phyloP scores from a whole-genome alignment of 2,797 vertebrate genomes.

The Gila robusta region DNA sequence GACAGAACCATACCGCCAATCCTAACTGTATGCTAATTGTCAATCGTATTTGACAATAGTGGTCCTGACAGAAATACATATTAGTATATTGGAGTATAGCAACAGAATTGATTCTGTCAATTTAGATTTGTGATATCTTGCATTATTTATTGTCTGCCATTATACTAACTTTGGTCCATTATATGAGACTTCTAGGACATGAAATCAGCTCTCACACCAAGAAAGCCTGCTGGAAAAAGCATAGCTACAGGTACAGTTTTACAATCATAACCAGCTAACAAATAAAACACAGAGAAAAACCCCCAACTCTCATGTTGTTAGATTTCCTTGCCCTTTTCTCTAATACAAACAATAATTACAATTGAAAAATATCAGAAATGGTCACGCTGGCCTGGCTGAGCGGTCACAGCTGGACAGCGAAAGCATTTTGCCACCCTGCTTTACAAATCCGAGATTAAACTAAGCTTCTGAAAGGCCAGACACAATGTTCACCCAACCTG shows the following conservation, averaged over 20 bases:
- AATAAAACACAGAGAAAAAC: background rate
- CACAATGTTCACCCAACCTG: constrained; percentile 3
- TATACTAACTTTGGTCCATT: background rate
- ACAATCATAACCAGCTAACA: background rate
- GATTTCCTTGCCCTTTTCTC: constrained; percentile 15
- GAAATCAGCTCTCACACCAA: background rate
- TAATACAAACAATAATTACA: constrained; percentile 20
- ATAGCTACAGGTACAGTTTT: constrained; percentile 5
- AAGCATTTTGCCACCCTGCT: constrained; percentile 27
- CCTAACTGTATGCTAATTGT: too few species aligned
- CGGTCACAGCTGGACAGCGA: constrained; percentile 27
- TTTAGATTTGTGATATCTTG: background rate
- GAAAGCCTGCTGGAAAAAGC: background rate
- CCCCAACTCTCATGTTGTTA: background rate
- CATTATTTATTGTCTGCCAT: constrained; percentile 6
- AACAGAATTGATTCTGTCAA: background rate
- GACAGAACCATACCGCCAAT: too few species aligned
- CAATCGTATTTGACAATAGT: too few species aligned
- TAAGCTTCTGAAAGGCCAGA: constrained; percentile 26
- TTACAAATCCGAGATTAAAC: constrained; percentile 47
- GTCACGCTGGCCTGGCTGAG: constrained; percentile 1
- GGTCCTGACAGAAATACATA: too few species aligned
- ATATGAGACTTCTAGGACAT: constrained; percentile 1
- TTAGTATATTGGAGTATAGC: background rate
- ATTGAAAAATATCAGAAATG: constrained; percentile 17